These are phyloP conservation scores for Phycodurus eques DNA, from an alignment of 2,113 vertebrate genomes.

Conservation along the genomic window DNA sequence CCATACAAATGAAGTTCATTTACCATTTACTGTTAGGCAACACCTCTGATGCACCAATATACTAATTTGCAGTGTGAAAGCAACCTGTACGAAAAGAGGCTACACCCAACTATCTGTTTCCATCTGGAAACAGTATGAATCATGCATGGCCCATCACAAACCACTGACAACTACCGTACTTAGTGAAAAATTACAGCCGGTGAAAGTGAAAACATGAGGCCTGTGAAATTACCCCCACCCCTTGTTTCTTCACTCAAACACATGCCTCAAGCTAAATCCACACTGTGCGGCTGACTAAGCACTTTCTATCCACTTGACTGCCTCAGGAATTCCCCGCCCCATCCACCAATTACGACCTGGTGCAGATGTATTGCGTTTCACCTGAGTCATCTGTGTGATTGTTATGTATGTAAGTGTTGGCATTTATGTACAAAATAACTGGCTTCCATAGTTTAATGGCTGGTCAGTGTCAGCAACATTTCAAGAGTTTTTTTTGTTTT, in stretches of 20 bases:
- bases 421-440: background rate
- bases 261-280: background rate
- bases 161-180: background rate
- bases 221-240: background rate
- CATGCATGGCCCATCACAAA: background rate
- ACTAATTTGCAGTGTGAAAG: background rate
- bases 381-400: background rate
- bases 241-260: background rate
- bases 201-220: background rate
- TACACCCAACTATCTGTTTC: background rate
- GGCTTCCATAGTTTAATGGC: no score
- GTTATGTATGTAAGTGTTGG: background rate
- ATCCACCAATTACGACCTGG: background rate
- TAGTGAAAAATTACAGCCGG: conserved; percentile 5
- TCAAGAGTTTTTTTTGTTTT: background rate
- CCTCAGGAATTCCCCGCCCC: background rate
- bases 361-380: background rate
- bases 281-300: conserved; percentile 7
- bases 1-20: background rate
- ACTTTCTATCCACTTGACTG: conserved; percentile 9
- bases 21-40: no score
- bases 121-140: background rate
- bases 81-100: background rate
- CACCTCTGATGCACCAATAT: background rate
- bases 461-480: background rate